Conservation (phyloP, 2,797 vertebrate genomes). For the Sandelia bainsii region DNA sequence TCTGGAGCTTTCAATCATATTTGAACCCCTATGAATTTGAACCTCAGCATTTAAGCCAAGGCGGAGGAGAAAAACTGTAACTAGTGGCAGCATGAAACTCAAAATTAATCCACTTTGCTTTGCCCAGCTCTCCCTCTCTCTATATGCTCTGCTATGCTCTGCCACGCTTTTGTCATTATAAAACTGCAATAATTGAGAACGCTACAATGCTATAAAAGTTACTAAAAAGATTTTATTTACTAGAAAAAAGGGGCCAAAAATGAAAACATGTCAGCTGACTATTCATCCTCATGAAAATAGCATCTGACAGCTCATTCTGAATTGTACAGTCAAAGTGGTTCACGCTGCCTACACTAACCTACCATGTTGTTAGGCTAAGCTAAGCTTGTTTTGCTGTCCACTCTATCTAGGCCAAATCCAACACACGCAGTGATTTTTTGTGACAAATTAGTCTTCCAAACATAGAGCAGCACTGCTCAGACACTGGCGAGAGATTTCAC, state of each 20-base stretch:
- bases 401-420: constrained; percentile 61
- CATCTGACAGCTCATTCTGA: constrained; percentile 20
- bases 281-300: constrained; percentile 12
- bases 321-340: constrained; percentile 5
- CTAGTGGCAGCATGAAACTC: too few relatives aligned
- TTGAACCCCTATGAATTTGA: too few relatives aligned
- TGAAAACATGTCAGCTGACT: neutral
- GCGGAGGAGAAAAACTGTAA: too few relatives aligned
- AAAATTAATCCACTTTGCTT: too few relatives aligned
- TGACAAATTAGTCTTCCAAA: constrained; percentile 64
- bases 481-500: constrained; percentile 63
- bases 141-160: too few relatives aligned
- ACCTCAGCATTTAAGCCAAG: too few relatives aligned
- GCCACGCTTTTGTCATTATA: too few relatives aligned
- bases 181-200: too few relatives aligned
- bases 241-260: neutral
- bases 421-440: constrained; percentile 64
- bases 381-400: constrained; percentile 57
- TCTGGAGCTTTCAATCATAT: too few relatives aligned
- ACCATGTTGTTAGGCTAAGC: constrained; percentile 39
- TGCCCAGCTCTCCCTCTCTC: too few relatives aligned
- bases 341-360: constrained; percentile 16
- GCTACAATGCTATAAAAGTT: too few relatives aligned
- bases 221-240: neutral
- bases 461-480: constrained; percentile 48